Base-by-base conservation (phyloP, 2,888 invertebrate species). In the Cheilosia pagana region DNA sequence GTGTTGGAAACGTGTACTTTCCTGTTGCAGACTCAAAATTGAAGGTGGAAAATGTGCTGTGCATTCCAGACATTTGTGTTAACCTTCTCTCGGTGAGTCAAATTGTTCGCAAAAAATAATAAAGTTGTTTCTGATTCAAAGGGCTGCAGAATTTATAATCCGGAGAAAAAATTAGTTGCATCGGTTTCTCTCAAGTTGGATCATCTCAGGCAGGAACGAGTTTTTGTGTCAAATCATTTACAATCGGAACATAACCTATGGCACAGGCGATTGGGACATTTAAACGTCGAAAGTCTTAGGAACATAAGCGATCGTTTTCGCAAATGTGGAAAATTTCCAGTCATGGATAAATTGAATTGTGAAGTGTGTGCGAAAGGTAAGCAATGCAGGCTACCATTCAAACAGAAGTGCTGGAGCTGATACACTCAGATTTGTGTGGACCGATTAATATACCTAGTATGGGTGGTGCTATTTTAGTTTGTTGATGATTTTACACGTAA, bases 341-440 rank as follows among this genome's bases (percentile, higher is more conserved):
- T 19, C 5, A 8, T 45, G 14, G 45, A 45, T 16, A 48, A n/a
- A 43, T 14, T 43, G 5, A 23, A 62, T 31, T 74, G 72, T 19
- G 55, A 31, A 8, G 45, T 52, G 7, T 71, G 71, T n/a, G 14
- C 19, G 16, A 25, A 60, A 21, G 71, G 60, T 0, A 62, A 72
- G 5, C 62, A 72, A n/a, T 35, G 39, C 1, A 23, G 71, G 2
- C 2, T 5, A 8, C 62, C 72, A 35, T 72, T 63, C 31, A 62
- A 60, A 48, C 23, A 23, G 48, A 63, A 16, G 23, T 62, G n/a
- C 19, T 63, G 31, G 28, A 72, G 10, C n/a, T 72, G 16, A n/a
- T 72, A 31, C 57, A 74, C n/a, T 65, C 65, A 3, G 63, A 74
- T 25, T 28, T 75, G 3, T 65, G 55, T 21, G 57, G 63, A 3